Evolutionary conservation across 2,113 vertebrate genomes (phyloP).

Genomic region (Apodemus speciosus): DNA sequence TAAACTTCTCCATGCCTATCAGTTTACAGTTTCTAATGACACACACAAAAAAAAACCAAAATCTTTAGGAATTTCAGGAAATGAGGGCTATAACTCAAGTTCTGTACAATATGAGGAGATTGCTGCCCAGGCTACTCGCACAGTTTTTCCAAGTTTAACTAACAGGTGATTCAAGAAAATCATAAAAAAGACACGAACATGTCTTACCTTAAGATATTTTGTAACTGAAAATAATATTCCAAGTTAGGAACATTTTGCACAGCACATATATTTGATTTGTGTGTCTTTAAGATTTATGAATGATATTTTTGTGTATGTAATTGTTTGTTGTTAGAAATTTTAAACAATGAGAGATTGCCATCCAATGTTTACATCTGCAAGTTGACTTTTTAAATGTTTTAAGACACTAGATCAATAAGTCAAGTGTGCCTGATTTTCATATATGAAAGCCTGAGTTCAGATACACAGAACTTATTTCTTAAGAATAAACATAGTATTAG

Average conservation of each 20-base stretch:
- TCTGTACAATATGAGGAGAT: not conserved
- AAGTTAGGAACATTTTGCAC: not conserved
- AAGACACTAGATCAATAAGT: not conserved
- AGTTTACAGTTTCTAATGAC: not conserved
- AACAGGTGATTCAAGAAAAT: not conserved
- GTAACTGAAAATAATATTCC: not conserved
- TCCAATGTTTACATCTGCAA: not conserved
- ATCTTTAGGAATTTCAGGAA: not conserved
- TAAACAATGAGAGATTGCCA: not conserved
- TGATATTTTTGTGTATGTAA: not conserved
- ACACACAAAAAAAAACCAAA: not conserved
- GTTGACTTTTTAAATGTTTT: not conserved
- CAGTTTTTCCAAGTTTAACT: not conserved
- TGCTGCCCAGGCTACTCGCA: not conserved
- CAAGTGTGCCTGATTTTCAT: not conserved
- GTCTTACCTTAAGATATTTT: not conserved
- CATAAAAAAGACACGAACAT: not conserved
- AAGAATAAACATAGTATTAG: not conserved
- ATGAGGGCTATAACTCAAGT: not conserved
- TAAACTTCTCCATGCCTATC: not conserved
- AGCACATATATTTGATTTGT: not conserved
- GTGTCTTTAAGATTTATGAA: not conserved
- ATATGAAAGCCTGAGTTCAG: not conserved
- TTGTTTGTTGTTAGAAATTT: not conserved
- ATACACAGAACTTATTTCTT: too few species aligned